Evolutionary conservation across 2,888 invertebrate genomes (phyloP), one percentile per base, ranked within the genome.

Genomic region (Sericinus montela): DNA sequence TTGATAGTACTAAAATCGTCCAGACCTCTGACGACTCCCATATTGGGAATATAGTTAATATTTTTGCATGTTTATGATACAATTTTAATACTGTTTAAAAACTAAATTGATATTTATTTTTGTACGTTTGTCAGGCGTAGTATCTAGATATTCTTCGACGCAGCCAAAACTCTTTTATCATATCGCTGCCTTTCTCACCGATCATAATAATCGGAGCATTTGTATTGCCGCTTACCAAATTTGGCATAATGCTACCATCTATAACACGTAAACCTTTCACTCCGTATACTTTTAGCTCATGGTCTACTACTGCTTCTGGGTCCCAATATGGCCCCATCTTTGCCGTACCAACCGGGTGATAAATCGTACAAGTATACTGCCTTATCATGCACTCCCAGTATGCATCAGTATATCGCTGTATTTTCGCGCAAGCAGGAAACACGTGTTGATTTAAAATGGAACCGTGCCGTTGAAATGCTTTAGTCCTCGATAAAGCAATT

Each of bases 281-380:
- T 0, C 96, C 96, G 62, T 96, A 95, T 0, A 96, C 95, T 46
- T 93, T 84, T 6, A 96, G 75, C 63, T 95, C 92, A 1, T 94
- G 92, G 72, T 96, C 95, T 0, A 96, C 96, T 0, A 96, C 96
- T 0, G 96, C 96, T 5, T 93, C 93, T 10, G 91, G 90, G 66
- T 96, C 96, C 94, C 94, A 95, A 60, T 93, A 93, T 0, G 96
- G 96, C 0, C 96, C 97, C 97, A 97, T 97, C 71, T 96, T 96
- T 37, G 94, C 94, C 0, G 96, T 97, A 0, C 96, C 96, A 0
- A 94, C 93, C 0, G 96, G 96, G 81, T 96, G 96, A 65, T 96
- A 96, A 43, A 96, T 94, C 0, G 96, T 96, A 5, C 92, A 93
- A 0, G 95, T 94, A 57, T 95, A 96, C 34, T 94, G 91, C 8